Percentiles rank a stretch among this genome's conserved stretches.
Conservation (phyloP, 2,888 invertebrate species). For the Keiferia lycopersicella region DNA sequence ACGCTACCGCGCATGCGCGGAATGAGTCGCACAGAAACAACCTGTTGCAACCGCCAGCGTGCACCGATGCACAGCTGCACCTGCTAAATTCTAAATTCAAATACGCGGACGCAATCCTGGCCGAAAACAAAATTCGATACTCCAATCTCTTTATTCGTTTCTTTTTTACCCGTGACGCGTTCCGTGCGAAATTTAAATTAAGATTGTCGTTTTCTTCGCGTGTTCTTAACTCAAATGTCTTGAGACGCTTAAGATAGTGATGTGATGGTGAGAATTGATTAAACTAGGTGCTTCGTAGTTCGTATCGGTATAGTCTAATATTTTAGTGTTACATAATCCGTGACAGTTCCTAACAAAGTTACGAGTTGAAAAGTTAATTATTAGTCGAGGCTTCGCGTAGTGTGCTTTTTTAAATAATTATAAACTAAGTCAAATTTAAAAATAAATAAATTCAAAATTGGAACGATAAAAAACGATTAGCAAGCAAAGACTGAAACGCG, state of each 20-base stretch:
- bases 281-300: constrained; percentile 60
- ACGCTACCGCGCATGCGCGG: constrained; percentile 62
- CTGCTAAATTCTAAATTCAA: constrained; percentile 54
- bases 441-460: background rate
- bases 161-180: constrained; percentile 25
- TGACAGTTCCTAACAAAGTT: constrained; percentile 49
- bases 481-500: background rate
- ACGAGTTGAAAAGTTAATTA: constrained; percentile 25
- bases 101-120: constrained; percentile 34
- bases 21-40: constrained; percentile 64
- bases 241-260: constrained; percentile 58
- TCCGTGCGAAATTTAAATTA: constrained; percentile 37
- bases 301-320: constrained; percentile 41
- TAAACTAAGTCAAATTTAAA: background rate
- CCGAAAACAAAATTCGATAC: constrained; percentile 22
- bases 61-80: constrained; percentile 73
- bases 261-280: constrained; percentile 67
- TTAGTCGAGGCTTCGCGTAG: constrained; percentile 25
- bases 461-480: background rate
- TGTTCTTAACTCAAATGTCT: constrained; percentile 56
- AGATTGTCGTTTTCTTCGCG: constrained; percentile 50
- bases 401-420: constrained; percentile 1
- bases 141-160: constrained; percentile 22
- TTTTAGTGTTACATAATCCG: constrained; percentile 29
- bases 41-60: constrained; percentile 79